phyloP scores from a whole-genome alignment of 2,797 vertebrate species.

The Cyprinodon diabolis region DNA sequence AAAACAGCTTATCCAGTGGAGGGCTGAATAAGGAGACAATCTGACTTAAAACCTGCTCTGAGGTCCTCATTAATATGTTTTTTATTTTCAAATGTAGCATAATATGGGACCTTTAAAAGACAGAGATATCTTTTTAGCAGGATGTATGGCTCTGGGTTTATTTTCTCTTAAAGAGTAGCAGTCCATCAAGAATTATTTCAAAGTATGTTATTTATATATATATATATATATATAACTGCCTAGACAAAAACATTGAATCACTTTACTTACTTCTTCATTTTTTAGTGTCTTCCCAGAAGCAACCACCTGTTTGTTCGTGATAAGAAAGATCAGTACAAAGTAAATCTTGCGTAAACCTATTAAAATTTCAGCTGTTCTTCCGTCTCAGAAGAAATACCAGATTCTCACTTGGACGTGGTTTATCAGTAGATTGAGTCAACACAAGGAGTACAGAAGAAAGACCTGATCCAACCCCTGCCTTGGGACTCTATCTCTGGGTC shows the following conservation, averaged over 20 bases:
- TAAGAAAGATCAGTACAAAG: slow-evolving; percentile 52
- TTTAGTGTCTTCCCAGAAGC: slow-evolving; percentile 25
- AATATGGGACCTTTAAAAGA: no score
- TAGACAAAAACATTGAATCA: slow-evolving; percentile 11
- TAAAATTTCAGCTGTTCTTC: slow-evolving; percentile 50
- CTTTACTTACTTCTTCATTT: slow-evolving; percentile 24
- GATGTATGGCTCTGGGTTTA: no score
- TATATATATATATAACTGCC: not conserved
- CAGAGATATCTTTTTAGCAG: no score
- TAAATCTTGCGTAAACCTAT: slow-evolving; percentile 55
- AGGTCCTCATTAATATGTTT: no score
- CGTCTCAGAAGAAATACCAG: slow-evolving; percentile 62
- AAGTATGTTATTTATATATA: not conserved
- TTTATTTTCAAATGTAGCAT: no score
- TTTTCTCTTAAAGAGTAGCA: no score
- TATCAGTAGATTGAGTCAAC: slow-evolving; percentile 62
- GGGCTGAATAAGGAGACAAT: no score
- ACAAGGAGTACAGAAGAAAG: slow-evolving; percentile 38
- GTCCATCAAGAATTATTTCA: no score
- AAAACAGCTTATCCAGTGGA: no score
- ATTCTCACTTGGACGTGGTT: slow-evolving; percentile 33
- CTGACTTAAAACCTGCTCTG: no score
- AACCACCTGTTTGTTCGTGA: slow-evolving; percentile 34
- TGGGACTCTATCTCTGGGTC: slow-evolving; percentile 69
- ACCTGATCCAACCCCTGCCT: slow-evolving; percentile 64